These are phyloP conservation scores for Piprites chloris DNA, from an alignment of 2,113 vertebrate genomes.

Conservation along the genomic window DNA sequence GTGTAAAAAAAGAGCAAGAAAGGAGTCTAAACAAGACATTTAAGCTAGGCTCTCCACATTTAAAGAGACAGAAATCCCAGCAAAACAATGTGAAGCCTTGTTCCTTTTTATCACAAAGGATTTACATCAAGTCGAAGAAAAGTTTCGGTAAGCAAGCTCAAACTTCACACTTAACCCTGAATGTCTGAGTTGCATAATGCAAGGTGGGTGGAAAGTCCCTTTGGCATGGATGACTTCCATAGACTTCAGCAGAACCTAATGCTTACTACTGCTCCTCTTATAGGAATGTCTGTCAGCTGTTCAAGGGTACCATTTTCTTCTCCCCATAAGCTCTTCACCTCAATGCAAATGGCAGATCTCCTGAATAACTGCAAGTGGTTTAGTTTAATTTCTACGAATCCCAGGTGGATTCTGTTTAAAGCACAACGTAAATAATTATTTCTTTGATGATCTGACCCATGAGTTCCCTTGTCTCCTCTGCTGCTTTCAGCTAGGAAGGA, in stretches of 20 bases:
- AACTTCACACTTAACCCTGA: background rate
- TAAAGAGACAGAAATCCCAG: background rate
- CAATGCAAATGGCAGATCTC: background rate
- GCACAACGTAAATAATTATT: background rate
- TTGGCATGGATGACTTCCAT: background rate
- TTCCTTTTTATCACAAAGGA: background rate
- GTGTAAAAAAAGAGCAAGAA: background rate
- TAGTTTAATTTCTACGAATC: conserved; percentile 9
- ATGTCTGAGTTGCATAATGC: background rate
- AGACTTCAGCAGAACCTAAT: background rate
- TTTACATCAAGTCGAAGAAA: background rate
- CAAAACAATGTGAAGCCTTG: background rate
- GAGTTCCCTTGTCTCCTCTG: background rate
- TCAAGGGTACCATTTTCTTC: background rate
- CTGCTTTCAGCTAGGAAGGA: background rate
- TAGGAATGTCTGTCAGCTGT: background rate
- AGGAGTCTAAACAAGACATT: background rate
- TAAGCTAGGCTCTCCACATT: background rate
- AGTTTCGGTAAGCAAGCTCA: background rate
- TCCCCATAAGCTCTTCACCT: background rate
- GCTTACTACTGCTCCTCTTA: background rate
- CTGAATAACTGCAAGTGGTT: background rate
- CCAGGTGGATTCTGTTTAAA: conserved; percentile 21
- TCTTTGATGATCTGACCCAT: background rate
- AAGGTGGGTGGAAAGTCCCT: background rate